These are phyloP conservation scores for Bettongia penicillata DNA, from an alignment of 2,113 vertebrate genomes.

Conservation along the genomic window DNA sequence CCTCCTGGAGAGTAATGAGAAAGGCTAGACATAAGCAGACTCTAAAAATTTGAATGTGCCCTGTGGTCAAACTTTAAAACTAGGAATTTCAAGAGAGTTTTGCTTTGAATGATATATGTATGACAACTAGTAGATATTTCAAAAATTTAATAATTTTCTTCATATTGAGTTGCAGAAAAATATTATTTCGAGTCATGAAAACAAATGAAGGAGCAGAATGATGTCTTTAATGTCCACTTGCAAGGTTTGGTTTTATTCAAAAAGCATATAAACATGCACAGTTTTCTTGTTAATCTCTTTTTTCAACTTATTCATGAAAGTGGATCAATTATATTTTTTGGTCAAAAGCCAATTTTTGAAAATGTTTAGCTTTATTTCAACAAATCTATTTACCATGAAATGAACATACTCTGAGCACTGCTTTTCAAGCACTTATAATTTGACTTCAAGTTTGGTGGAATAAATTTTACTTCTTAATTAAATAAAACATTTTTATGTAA, in stretches of 20 bases:
- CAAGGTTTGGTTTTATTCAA: conserved; percentile 86
- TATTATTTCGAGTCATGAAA: conserved; percentile 76
- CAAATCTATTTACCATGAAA: conserved; percentile 74
- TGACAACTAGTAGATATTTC: conserved; percentile 72
- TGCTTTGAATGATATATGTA: conserved; percentile 72
- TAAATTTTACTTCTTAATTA: conserved; percentile 71
- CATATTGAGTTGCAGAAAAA: conserved; percentile 66
- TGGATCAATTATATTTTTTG: conserved; percentile 79
- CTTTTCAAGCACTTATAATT: conserved; percentile 75
- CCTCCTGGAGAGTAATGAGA: conserved; percentile 19
- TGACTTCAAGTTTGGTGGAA: conserved; percentile 76
- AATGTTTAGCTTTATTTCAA: conserved; percentile 72
- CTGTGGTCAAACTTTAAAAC: conserved; percentile 41
- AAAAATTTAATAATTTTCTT: conserved; percentile 70
- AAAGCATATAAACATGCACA: conserved; percentile 85
- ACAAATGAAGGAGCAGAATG: conserved; percentile 87
- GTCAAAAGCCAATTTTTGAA: conserved; percentile 75
- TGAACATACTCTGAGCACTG: conserved; percentile 78
- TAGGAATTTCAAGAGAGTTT: conserved; percentile 34
- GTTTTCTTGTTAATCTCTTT: conserved; percentile 75
- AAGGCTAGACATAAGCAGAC: conserved; percentile 25
- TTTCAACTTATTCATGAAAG: conserved; percentile 80
- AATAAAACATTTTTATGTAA: conserved; percentile 74
- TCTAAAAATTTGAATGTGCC: conserved; percentile 30
- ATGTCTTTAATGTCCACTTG: conserved; percentile 87